Conservation (phyloP, 2,113 vertebrate species). For the Sula dactylatra region DNA sequence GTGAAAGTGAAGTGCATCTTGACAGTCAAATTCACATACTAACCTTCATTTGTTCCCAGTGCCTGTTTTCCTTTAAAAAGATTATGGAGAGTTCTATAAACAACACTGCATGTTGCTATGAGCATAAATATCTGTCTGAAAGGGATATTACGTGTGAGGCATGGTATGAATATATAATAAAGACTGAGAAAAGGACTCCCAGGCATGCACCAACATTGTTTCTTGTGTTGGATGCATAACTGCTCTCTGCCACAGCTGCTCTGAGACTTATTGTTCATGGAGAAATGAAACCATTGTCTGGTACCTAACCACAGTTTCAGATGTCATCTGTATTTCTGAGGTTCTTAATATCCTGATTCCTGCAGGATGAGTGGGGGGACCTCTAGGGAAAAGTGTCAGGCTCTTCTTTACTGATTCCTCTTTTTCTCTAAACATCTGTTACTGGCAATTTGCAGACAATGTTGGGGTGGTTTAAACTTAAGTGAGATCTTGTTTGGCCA, state of each 20-base stretch:
- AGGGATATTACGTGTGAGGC: not conserved
- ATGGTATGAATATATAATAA: not conserved
- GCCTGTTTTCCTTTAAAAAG: not conserved
- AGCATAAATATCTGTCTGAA: not conserved
- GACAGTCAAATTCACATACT: not conserved
- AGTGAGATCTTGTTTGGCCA: not conserved
- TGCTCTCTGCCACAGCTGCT: not conserved
- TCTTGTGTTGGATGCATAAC: not conserved
- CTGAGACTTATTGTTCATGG: not conserved
- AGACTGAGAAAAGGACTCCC: not conserved
- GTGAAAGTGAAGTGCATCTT: not conserved
- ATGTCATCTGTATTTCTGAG: not conserved
- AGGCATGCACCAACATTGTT: not conserved
- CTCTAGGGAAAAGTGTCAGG: not conserved
- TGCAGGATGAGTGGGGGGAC: not conserved
- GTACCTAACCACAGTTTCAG: not conserved
- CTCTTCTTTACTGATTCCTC: not conserved
- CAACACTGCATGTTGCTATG: not conserved
- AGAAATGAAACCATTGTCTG: not conserved
- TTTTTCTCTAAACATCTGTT: not conserved
- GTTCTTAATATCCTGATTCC: not conserved
- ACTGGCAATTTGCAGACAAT: not conserved
- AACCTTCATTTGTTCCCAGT: not conserved
- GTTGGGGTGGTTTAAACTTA: not conserved
- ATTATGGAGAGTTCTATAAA: not conserved